These are phyloP conservation scores for Urocynchramus pylzowi DNA, from an alignment of 2,113 vertebrate species.

Conservation along the genomic window DNA sequence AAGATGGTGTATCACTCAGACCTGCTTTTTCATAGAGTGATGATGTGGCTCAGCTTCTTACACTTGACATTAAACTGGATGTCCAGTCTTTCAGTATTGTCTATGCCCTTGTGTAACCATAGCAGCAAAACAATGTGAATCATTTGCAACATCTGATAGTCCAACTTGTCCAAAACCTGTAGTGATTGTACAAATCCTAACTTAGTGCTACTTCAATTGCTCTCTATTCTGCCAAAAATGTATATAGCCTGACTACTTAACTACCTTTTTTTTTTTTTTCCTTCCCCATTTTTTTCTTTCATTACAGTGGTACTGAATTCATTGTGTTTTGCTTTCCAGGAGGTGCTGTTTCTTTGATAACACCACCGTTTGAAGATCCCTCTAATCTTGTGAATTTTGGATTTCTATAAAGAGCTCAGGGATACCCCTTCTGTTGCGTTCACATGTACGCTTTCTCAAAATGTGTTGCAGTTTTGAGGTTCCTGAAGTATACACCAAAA, in stretches of 20 bases:
- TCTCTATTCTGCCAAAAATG: neutral
- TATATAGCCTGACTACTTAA: neutral
- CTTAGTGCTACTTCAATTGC: conserved; percentile 19
- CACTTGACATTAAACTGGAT: neutral
- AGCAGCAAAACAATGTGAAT: conserved; percentile 1
- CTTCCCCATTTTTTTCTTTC: neutral
- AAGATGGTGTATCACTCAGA: neutral
- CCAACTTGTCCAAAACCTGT: conserved; percentile 40
- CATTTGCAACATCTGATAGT: conserved; percentile 23
- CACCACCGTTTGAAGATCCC: neutral
- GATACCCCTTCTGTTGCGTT: neutral
- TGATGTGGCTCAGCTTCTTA: neutral
- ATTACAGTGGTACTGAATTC: neutral
- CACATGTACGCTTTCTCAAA: neutral
- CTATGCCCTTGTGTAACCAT: neutral
- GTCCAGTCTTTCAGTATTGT: neutral
- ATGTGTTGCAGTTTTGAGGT: neutral
- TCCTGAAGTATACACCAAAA: neutral
- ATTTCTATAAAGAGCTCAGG: neutral
- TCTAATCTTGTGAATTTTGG: neutral
- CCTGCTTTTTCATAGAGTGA: neutral
- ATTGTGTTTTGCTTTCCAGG: neutral
- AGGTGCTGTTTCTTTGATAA: neutral
- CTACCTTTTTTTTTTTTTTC: neutral
- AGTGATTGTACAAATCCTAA: conserved; percentile 28